Evolutionary conservation across 2,888 invertebrate genomes (phyloP).

Genomic region (Eremobia ochroleuca): DNA sequence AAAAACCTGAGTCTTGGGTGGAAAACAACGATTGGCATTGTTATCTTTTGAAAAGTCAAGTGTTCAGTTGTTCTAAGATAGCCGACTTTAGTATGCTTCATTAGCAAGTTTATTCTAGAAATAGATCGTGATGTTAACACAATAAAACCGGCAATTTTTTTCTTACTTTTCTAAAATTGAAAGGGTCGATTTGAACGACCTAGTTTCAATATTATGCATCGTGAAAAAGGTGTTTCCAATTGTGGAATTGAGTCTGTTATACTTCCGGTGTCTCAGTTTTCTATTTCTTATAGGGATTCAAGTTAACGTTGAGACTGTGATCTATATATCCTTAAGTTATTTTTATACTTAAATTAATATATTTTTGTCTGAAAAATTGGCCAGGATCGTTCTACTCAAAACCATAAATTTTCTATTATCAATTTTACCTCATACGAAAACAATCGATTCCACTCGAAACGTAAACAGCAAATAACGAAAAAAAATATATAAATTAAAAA

Average conservation of each 20-base stretch:
- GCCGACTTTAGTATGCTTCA: neutral
- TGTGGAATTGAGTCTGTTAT: neutral
- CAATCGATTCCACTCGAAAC: slow-evolving; percentile 41
- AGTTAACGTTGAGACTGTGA: neutral
- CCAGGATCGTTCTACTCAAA: neutral
- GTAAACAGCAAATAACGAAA: slow-evolving; percentile 55
- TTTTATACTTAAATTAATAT: too few species aligned
- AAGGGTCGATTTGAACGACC: neutral
- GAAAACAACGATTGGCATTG: slow-evolving; percentile 10
- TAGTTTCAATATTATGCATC: neutral
- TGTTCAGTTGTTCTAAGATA: neutral
- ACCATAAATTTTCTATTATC: neutral
- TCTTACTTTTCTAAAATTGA: neutral
- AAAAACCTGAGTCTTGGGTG: slow-evolving; percentile 37
- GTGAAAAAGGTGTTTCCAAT: neutral
- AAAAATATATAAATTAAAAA: slow-evolving; percentile 70
- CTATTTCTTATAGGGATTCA: neutral
- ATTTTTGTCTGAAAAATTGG: neutral
- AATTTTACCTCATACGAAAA: slow-evolving; percentile 14
- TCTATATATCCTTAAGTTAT: neutral
- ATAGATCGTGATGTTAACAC: neutral
- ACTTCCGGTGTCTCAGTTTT: neutral
- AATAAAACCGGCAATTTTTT: neutral
- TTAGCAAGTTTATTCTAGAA: neutral
- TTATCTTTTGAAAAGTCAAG: neutral